Evolutionary conservation across 35 echinoderm and acorn worm species (phyloP).

Genomic region (Eucidaris tribuloides): DNA sequence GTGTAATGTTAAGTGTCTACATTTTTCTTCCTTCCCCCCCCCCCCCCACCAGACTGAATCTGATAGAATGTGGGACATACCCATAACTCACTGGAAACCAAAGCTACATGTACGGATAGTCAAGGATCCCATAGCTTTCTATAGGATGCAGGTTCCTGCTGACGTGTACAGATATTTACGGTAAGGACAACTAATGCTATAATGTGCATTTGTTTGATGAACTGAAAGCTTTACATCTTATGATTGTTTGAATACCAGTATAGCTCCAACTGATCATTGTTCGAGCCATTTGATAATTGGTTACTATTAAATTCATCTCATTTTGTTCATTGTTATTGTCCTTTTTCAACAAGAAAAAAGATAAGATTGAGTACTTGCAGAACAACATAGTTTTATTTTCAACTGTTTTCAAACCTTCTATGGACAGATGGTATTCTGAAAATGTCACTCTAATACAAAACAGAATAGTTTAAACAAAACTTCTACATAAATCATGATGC

Average conservation of each 20-base stretch:
- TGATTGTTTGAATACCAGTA: not conserved
- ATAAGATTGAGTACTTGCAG: too few relatives aligned
- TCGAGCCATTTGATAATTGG: not conserved
- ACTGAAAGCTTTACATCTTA: not conserved
- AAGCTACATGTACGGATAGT: conserved; percentile 57
- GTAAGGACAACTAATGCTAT: not conserved
- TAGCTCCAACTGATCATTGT: too few relatives aligned
- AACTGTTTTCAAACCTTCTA: too few relatives aligned
- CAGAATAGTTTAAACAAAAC: too few relatives aligned
- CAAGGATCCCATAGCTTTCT: conserved; percentile 41
- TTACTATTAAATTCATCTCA: not conserved
- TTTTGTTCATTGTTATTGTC: not conserved
- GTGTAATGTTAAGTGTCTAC: too few relatives aligned
- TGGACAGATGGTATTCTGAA: too few relatives aligned
- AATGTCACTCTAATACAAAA: too few relatives aligned
- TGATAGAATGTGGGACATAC: not conserved
- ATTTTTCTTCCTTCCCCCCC: too few relatives aligned
- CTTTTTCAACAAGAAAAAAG: not conserved
- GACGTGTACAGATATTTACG: conserved; percentile 54
- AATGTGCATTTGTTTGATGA: not conserved
- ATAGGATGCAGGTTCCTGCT: conserved; percentile 36
- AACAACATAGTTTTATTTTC: too few relatives aligned
- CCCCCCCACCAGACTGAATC: conserved; percentile 16
- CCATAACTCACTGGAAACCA: conserved; percentile 68
- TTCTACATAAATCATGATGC: too few relatives aligned